Evolutionary conservation across 35 echinoderm and acorn worm species (phyloP).

Genomic region (Heliocidaris tuberculata): DNA sequence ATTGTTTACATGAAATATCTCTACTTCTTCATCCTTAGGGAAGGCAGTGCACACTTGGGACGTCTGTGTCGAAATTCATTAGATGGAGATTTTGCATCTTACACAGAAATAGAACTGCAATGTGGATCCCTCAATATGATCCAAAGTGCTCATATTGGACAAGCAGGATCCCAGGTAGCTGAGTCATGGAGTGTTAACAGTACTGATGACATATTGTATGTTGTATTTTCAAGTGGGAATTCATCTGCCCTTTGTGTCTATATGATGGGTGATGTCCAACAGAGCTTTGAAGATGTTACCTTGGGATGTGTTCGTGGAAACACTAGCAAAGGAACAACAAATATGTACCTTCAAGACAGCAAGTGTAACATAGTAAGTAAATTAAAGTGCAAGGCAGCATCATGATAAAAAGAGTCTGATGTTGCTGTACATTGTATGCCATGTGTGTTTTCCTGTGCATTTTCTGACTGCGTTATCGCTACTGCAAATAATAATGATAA

Average conservation of each 20-base stretch:
- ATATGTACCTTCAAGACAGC: background rate
- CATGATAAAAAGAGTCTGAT: too few relatives aligned
- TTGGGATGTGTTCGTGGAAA: background rate
- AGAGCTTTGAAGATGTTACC: constrained; percentile 33
- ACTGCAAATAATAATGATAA: too few relatives aligned
- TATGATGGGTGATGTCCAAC: constrained; percentile 49
- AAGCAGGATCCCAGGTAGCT: constrained; percentile 50
- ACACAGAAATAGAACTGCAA: constrained; percentile 57
- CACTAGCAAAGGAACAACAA: background rate
- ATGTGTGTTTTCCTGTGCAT: too few relatives aligned
- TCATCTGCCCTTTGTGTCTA: constrained; percentile 55
- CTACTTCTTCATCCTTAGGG: background rate
- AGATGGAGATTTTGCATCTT: constrained; percentile 8
- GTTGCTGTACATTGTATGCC: too few relatives aligned
- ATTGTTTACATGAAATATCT: background rate
- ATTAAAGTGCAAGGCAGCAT: too few relatives aligned
- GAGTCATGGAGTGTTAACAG: constrained; percentile 19
- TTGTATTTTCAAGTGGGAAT: constrained; percentile 24
- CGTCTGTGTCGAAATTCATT: constrained; percentile 5
- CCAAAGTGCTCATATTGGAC: constrained; percentile 53
- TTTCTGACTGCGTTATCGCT: too few relatives aligned
- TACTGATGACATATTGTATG: constrained; percentile 45
- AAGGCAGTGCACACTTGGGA: background rate
- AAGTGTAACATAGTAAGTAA: background rate
- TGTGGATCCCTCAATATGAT: constrained; percentile 44